These are phyloP conservation scores for Bucco capensis DNA, from an alignment of 2,113 vertebrate species.

Conservation along the genomic window DNA sequence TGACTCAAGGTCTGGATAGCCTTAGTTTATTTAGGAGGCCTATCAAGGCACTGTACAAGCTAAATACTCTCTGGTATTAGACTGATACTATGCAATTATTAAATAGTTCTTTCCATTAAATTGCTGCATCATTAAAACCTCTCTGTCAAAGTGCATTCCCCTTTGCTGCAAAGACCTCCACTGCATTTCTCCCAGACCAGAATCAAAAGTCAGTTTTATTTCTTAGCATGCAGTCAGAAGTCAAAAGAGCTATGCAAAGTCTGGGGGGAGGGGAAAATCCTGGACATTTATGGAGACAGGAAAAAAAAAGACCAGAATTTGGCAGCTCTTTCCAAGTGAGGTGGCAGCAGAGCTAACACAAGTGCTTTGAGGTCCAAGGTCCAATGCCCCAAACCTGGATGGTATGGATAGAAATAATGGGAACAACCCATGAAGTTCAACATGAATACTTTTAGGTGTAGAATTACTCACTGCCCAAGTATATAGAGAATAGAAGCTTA, in stretches of 20 bases:
- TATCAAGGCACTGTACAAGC: not conserved
- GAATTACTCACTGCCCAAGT: not conserved
- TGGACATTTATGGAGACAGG: not conserved
- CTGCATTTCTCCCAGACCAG: not conserved
- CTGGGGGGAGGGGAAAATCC: fast-evolving
- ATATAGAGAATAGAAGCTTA: not conserved
- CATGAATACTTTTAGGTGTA: not conserved
- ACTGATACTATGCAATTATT: not conserved
- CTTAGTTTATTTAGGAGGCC: not conserved
- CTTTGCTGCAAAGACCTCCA: not conserved
- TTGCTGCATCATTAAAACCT: not conserved
- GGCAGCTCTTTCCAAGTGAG: not conserved
- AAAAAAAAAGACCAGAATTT: not conserved
- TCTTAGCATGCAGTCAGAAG: not conserved
- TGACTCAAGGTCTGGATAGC: not conserved
- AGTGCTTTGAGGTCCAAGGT: not conserved
- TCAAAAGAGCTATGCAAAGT: not conserved
- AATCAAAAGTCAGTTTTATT: not conserved
- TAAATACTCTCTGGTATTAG: not conserved
- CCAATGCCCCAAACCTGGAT: not conserved
- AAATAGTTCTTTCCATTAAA: not conserved
- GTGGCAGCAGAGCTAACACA: not conserved
- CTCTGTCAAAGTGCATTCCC: not conserved
- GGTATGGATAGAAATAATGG: fast-evolving
- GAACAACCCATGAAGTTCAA: not conserved